Evolutionary conservation across 2,797 vertebrate species (phyloP), one percentile per base, ranked within the genome.

Genomic region (Xenopus petersii): DNA sequence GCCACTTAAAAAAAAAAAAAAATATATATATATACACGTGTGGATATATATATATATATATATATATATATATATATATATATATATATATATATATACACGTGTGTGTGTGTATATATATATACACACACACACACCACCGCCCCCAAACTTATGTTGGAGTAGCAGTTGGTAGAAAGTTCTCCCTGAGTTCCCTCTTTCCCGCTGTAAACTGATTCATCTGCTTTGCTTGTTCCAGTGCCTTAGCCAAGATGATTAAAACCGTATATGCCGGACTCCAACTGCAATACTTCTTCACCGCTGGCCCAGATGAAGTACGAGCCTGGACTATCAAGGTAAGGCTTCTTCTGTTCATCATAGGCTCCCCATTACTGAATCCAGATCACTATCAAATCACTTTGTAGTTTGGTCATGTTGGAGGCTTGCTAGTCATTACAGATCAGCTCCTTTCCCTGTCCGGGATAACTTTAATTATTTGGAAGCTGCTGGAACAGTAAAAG

Each of bases 401-500:
- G 94, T 96, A 96, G 95, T 97, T 56, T 94, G 95, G 94, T 95
- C 94, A 96, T 95, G 94, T 93, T 94, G 91, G 92, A 92, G 93
- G 94, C 96, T 95, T 94, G 93, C 94, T 93, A 94, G 93, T 96
- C 94, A 94, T 95, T 96, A 97, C 94, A 95, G 95, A 93, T 94
- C 92, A 94, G 94, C 88, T 92, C 56, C 90, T 91, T 68, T 73
- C 64, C 67, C 46, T 92, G 92, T 93, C 90, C 91, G 87, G 89
- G 94, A 96, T 96, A 97, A 98, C 95, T 98, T 98, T 97, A 98
- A 98, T 98, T 98, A 98, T 97, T 96, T 93, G 93, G 93, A 94
- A 96, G 94, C 94, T 94, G 95, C 93, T 95, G 94, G 21, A 97
- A 97, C 95, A 93, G 96, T 97, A 94, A 98, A 96, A 96, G 93